Evolutionary conservation across 2,888 invertebrate genomes (phyloP), one percentile per base, ranked within the genome.

Genomic region (Chymomyza fuscimana): DNA sequence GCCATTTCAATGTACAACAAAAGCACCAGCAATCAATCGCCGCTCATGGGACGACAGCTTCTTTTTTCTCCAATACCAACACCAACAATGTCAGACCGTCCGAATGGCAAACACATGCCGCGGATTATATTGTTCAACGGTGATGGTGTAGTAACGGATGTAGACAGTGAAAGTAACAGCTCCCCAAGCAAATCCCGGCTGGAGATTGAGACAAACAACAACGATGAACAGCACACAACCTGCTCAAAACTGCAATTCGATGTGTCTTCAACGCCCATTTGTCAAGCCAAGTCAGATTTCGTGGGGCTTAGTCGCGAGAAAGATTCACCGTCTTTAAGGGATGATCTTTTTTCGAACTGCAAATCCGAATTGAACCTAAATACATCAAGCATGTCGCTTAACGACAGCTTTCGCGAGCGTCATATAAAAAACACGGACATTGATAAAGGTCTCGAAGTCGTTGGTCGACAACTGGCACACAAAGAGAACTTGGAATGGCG

Each of bases 361-460:
- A 19, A 19, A 19, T 19, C 19, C 19, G 9, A 9, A 5, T 32
- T 12, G 4, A 4, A 90, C 74, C 90, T 90, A 69, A 77, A 10
- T 75, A 77, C 64, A 59, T 75, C 65, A 65, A 68, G 67, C n/a
- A 63, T 67, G 1, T 40, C 65, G 9, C 29, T 73, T n/a, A 74
- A 77, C 36, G 82, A 88, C 1, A 88, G 91, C 1, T 91, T 87
- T 65, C 88, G 86, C 22, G 92, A 92, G 77, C 89, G 92, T 5
- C 89, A 92, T 77, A 79, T 94, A 78, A 91, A 95, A 58, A 92
- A 96, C 10, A 93, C 94, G 63, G 98, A 98, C 89, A 93, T 95
- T 40, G 95, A 96, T 70, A 98, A 98, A 89, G 98, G 98, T 0
- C 92, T 98, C n/a, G 98, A 98, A 91, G 92, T 95, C 80, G 94